Percentiles rank a stretch among this genome's conserved stretches.
These are phyloP conservation scores for Mionectes macconnelli DNA, from an alignment of 2,113 vertebrate species.

Conservation along the genomic window DNA sequence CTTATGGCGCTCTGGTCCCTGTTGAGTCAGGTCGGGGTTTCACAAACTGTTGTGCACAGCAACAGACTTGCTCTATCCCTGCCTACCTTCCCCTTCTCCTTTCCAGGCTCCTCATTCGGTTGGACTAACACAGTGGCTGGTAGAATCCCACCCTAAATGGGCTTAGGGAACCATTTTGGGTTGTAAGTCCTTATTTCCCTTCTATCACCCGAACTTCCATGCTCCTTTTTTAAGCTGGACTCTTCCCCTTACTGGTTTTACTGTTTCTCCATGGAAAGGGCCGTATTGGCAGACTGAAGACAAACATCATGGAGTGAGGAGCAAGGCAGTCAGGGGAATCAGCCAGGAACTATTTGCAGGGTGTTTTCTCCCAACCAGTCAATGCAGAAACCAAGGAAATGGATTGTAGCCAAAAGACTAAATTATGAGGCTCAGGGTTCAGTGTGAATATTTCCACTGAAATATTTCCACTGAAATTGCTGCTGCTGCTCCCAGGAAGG, in stretches of 20 bases:
- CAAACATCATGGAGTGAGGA: neutral
- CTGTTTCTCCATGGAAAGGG: neutral
- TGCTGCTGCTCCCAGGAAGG: neutral
- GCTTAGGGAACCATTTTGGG: neutral
- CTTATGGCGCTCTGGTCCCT: neutral
- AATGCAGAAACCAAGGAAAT: neutral
- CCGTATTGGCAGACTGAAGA: neutral
- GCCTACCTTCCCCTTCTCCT: neutral
- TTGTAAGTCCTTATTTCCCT: neutral
- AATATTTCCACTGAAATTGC: neutral
- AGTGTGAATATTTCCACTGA: neutral
- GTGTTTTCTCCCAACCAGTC: neutral
- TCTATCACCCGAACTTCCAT: neutral
- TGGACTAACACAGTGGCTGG: neutral
- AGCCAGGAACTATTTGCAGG: neutral
- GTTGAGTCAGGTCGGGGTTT: neutral
- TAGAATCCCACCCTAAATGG: neutral
- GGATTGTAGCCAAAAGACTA: neutral
- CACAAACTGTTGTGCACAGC: rapidly evolving
- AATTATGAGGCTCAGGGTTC: neutral
- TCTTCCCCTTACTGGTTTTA: neutral
- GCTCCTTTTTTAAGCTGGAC: neutral
- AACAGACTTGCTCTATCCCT: neutral
- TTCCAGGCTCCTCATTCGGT: rapidly evolving
- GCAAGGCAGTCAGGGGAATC: neutral